phyloP scores from a whole-genome alignment of 2,113 vertebrate species.

The Onychostoma macrolepis region DNA sequence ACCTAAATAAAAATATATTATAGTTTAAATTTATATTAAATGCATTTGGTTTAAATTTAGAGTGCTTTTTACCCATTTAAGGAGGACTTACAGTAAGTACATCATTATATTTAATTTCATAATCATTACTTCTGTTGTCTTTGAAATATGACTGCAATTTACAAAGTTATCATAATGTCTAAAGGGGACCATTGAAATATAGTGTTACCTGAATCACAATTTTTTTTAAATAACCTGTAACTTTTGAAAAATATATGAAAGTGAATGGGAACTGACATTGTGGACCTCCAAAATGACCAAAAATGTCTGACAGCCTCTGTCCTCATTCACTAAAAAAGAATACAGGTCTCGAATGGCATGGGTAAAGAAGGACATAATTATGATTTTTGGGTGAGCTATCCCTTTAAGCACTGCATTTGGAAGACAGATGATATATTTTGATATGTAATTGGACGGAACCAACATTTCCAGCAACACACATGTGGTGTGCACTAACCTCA shows the following conservation, averaged over 20 bases:
- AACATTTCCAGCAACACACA: conserved; percentile 24
- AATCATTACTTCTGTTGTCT: neutral
- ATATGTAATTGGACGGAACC: neutral
- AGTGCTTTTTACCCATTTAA: neutral
- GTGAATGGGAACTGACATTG: neutral
- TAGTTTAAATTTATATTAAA: neutral
- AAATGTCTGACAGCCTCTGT: neutral
- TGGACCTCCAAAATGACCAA: neutral
- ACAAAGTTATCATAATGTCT: no score
- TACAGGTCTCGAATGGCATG: neutral
- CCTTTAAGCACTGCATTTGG: neutral
- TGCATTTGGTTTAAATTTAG: neutral
- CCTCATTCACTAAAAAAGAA: neutral
- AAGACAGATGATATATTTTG: neutral
- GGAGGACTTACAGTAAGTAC: neutral
- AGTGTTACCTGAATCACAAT: no score
- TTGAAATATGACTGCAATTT: neutral
- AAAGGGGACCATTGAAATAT: no score
- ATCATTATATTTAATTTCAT: neutral
- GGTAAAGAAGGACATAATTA: neutral
- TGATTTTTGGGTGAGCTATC: neutral
- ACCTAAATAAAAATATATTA: neutral
- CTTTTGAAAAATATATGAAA: neutral
- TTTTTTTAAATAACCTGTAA: no score
- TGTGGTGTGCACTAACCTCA: conserved; percentile 41